Evolutionary conservation across 1,140 invertebrate genomes (phyloP).

Genomic region (Drosophila ambigua): DNA sequence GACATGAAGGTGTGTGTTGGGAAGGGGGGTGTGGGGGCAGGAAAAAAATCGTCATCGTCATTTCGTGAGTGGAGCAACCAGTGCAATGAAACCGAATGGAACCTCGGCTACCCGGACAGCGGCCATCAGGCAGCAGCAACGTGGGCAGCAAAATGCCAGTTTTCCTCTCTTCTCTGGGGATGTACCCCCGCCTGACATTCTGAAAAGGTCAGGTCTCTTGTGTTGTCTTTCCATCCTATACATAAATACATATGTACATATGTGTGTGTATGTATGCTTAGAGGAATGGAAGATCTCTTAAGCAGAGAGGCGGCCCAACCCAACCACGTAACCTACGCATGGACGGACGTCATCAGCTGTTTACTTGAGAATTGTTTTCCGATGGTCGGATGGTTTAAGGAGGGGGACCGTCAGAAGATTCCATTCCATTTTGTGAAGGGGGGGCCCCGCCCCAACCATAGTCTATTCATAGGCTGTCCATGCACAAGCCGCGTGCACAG

Average conservation of each 20-base stretch:
- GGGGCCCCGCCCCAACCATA: conserved; percentile 5
- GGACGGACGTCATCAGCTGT: conserved; percentile 79
- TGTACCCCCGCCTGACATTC: background rate
- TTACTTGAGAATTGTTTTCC: conserved; percentile 41
- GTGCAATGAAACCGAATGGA: conserved; percentile 52
- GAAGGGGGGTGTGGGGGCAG: conserved; percentile 9
- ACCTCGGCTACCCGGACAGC: conserved; percentile 26
- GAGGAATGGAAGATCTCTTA: conserved; percentile 2
- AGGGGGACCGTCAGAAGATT: conserved; percentile 28
- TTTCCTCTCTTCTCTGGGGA: conserved; percentile 10
- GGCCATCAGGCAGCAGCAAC: conserved; percentile 46
- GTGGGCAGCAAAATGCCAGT: conserved; percentile 48
- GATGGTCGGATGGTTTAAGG: conserved; percentile 5
- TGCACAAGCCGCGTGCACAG: conserved; percentile 73
- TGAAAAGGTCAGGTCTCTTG: conserved; percentile 74
- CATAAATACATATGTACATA: conserved; percentile 6
- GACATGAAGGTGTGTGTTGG: conserved; percentile 14
- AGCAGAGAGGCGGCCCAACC: conserved; percentile 5
- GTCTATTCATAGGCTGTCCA: conserved; percentile 78
- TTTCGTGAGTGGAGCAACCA: conserved; percentile 51
- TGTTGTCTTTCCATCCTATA: conserved; percentile 18
- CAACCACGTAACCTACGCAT: conserved; percentile 71
- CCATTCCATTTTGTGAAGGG: conserved; percentile 57
- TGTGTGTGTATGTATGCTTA: no score
- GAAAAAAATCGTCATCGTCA: conserved; percentile 63